Conservation (phyloP, 2,797 vertebrate species). For the Hypotaenidia okinawae region DNA sequence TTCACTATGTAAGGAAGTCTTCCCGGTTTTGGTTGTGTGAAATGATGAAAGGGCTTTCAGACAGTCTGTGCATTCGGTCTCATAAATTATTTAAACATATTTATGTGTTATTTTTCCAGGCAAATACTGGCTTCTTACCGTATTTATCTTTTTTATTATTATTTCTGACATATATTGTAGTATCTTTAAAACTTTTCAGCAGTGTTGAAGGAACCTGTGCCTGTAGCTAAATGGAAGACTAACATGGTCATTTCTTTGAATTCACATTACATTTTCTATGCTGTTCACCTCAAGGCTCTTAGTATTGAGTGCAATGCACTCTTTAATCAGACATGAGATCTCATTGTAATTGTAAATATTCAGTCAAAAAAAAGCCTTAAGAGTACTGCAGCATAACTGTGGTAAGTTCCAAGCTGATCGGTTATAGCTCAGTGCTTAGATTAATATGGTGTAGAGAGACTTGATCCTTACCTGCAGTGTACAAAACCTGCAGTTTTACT, state of each 20-base stretch:
- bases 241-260: conserved; percentile 9
- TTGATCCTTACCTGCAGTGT: neutral
- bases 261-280: conserved; percentile 8
- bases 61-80: neutral
- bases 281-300: neutral
- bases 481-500: neutral
- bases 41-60: conserved; percentile 20
- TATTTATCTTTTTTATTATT: neutral
- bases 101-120: neutral
- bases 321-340: conserved; percentile 29
- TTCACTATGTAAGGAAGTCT: neutral
- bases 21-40: neutral
- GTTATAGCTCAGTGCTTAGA: neutral
- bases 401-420: neutral
- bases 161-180: neutral
- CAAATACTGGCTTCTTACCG: neutral
- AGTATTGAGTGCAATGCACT: conserved; percentile 14
- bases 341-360: conserved; percentile 36
- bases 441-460: neutral
- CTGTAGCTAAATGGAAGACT: conserved; percentile 42
- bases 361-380: neutral
- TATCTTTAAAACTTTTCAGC: conserved; percentile 15
- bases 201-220: neutral
- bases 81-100: neutral
- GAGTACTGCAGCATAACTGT: neutral